Evolutionary conservation across 2,797 vertebrate species (phyloP), one percentile per base, ranked within the genome.

Genomic region (Chrysocyon brachyurus): DNA sequence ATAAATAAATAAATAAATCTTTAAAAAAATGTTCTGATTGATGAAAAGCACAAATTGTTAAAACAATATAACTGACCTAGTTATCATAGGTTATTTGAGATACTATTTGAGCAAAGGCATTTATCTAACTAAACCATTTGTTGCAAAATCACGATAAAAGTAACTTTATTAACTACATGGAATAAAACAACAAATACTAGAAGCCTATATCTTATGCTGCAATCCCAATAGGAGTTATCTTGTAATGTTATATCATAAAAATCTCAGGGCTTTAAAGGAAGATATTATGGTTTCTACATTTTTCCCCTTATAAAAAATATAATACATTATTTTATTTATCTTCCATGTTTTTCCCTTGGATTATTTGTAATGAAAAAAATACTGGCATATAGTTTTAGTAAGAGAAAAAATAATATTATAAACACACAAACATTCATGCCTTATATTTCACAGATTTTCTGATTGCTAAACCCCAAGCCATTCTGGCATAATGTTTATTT

Each of bases 401-500:
- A 56, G n/a, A 90, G 26, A 63, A 14, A 70, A 85, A 59, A 78
- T 52, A 63, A 36, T 92, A 77, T 49, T 75, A 0, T 96, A 21
- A 75, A 52, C 21, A 91, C 70, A 0, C 95, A 21, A 75, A 52
- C 21, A 91, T 66, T 5, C 5, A 15, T 59, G 40, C 49, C 61
- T 92, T 89, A 52, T 84, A 91, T 89, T 90, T 95, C 83, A 22
- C 36, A 78, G 78, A 73, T 87, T 94, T 77, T 92, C 26, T 82
- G 66, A 77, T 63, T 84, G 17, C 40, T 83, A 63, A 83, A 64
- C 46, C 6, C 24, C 8, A 89, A 56, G 70, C 46, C 54, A 87
- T 81, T 40, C 5, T 1, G 15, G 4, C 15, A 70, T 96, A 95
- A 57, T 86, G 68, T 91, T 96, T 87, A 94, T 92, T 88, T 96